Evolutionary conservation across 1,140 invertebrate species (phyloP), one percentile per base, ranked within the genome.

Genomic region (Drosophila pectinifera): DNA sequence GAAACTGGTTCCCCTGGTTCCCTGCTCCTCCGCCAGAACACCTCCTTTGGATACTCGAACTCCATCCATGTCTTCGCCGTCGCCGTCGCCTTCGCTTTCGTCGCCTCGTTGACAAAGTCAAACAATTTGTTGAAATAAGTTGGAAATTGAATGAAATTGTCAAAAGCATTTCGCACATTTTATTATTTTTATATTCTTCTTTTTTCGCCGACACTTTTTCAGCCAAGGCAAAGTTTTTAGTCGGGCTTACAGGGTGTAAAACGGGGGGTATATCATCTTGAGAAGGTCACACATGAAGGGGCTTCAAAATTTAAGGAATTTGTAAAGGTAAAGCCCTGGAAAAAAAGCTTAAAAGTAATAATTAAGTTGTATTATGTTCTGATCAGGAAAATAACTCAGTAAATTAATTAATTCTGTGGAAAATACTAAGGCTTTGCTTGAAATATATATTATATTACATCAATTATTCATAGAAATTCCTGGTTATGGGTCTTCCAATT

Each of bases 131-230:
- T 90, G 80, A 84, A 89, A 89, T 89, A 89, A 89, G 84, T 89
- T 89, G 79, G 85, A 80, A 88, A 89, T 89, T 89, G 84, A 89
- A 89, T 89, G 84, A 90, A 89, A 89, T 89, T 89, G 84, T 89
- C 84, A 89, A 89, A 89, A 89, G 77, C 84, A 89, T 89, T 89
- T 89, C 80, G 84, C 84, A 89, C 85, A 89, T 89, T 89, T 78
- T 78, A 72, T 78, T 78, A 72, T 78, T 72, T 69, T 58, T 72
- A 51, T 76, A 54, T 75, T 34, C 16, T 22, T 53, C n/a, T 38
- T 77, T 28, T 49, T 70, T 51, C 68, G 42, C 24, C 16, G 45
- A 31, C 67, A 59, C 54, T 63, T 42, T 59, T 36, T 39, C 34
- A 42, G 46, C 53, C 45, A 70, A 57, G 53, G 26, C 43, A 73